Base-by-base conservation (phyloP, 2,888 invertebrate genomes). In the Antheraea yamamai region DNA sequence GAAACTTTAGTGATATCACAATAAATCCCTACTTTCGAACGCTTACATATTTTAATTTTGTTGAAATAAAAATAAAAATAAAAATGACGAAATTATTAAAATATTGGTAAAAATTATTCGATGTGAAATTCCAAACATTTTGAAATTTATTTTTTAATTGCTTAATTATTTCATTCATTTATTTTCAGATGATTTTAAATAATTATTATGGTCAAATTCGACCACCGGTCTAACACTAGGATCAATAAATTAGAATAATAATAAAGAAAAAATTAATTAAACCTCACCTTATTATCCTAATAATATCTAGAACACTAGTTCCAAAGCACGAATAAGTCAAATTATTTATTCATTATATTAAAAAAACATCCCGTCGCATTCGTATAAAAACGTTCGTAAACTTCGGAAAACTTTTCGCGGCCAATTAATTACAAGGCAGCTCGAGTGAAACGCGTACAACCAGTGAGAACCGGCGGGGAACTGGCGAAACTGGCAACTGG, bases 341-440 rank as follows among this genome's bases (percentile, higher is more conserved):
- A 68, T 35, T 58, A 52, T 74, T 47, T 70, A 76, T 75, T 52
- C 35, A 58, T 66, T 30, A 66, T 26, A 26, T 6, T 16, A 30
- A 66, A 30, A 68, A 72, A 73, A 39, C 73, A 74, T 73, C 51
- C 39, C 73, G 77, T 74, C 75, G 74, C 75, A 75, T 79, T 82
- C 81, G 80, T 76, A 76, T 74, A 55, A 79, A 81, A 81, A 79
- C 76, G 83, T 82, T 77, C 85, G 84, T 80, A 80, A 89, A 91
- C 89, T 89, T 86, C 79, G 81, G 80, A 81, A 88, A 93, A 92
- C 89, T 92, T 93, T 92, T 85, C 84, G 83, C 86, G 85, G 76
- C 75, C 75, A 79, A 77, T 80, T 80, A 79, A 77, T 80, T 80
- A 82, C 81, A 61, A 30, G 14, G 47, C 18, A 81, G 79, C 74